Percentiles rank a stretch among this genome's conserved stretches.
Conservation (phyloP, 2,113 vertebrate species). For the Phoenicopterus ruber region DNA sequence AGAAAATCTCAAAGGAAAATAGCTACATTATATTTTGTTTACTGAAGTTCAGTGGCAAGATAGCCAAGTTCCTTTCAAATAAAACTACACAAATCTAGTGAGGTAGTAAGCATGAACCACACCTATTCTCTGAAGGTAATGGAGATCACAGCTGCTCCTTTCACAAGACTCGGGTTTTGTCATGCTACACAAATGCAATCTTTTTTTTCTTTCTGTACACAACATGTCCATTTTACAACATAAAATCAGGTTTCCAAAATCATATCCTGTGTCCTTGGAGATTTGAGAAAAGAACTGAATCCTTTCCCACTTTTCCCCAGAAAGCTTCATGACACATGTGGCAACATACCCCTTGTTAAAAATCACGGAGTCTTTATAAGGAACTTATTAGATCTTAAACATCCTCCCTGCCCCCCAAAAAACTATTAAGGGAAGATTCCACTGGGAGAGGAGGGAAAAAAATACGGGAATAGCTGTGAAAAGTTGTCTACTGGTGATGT, state of each 20-base stretch:
- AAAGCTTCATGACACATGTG: neutral
- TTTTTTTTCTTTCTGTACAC: neutral
- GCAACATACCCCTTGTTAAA: neutral
- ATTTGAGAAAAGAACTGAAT: neutral
- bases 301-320: neutral
- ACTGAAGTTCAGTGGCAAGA: neutral
- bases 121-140: conserved; percentile 40
- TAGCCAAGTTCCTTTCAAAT: conserved; percentile 6
- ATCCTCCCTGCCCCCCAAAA: neutral
- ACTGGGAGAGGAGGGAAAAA: neutral
- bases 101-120: neutral
- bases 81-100: neutral
- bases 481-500: neutral
- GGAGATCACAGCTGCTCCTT: conserved; percentile 10
- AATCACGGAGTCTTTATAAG: neutral
- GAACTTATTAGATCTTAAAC: neutral
- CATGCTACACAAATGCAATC: neutral
- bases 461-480: neutral
- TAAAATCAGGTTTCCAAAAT: neutral
- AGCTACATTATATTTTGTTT: neutral
- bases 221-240: conserved; percentile 10
- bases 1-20: conserved; percentile 31
- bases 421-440: neutral
- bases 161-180: neutral
- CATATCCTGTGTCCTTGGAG: neutral